These are phyloP conservation scores for Caenorhabditis sinica DNA, from an alignment of 2,888 invertebrate species.

Conservation along the genomic window DNA sequence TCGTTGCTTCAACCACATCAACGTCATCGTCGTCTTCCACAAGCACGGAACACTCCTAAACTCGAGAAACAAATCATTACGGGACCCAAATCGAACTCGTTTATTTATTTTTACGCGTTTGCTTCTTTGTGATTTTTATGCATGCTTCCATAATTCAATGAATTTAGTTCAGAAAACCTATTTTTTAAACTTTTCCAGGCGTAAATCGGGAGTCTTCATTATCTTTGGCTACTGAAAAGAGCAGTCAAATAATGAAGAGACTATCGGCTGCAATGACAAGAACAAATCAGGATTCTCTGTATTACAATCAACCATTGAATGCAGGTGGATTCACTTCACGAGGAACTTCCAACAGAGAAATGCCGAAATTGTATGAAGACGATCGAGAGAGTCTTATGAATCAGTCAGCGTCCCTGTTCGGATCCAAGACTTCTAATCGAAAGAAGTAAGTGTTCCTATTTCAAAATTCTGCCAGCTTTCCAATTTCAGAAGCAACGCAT, in stretches of 20 bases:
- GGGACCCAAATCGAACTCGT: constrained; percentile 15
- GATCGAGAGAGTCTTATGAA: constrained; percentile 46
- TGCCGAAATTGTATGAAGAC: constrained; percentile 69
- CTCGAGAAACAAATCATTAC: neutral
- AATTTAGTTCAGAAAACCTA: neutral
- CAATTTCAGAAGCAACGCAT: constrained; percentile 29
- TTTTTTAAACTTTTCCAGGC: constrained; percentile 51
- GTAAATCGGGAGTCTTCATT: constrained; percentile 73
- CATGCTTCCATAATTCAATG: constrained; percentile 12
- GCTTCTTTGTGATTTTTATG: constrained; percentile 25
- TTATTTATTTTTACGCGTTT: constrained; percentile 26
- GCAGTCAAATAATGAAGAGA: constrained; percentile 61
- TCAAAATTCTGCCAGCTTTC: too few species aligned
- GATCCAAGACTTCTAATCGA: constrained; percentile 40
- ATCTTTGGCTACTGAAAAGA: constrained; percentile 66
- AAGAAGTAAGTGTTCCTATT: constrained; percentile 12
- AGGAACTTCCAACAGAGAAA: constrained; percentile 64
- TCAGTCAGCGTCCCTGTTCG: constrained; percentile 32
- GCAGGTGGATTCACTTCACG: constrained; percentile 69
- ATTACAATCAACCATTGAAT: constrained; percentile 45
- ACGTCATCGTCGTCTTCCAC: constrained; percentile 16
- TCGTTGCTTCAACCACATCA: constrained; percentile 13
- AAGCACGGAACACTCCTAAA: constrained; percentile 2
- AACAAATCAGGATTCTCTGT: constrained; percentile 32
- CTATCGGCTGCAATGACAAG: constrained; percentile 41